Evolutionary conservation across 2,888 invertebrate genomes (phyloP).

Genomic region (Morinoia aosen): DNA sequence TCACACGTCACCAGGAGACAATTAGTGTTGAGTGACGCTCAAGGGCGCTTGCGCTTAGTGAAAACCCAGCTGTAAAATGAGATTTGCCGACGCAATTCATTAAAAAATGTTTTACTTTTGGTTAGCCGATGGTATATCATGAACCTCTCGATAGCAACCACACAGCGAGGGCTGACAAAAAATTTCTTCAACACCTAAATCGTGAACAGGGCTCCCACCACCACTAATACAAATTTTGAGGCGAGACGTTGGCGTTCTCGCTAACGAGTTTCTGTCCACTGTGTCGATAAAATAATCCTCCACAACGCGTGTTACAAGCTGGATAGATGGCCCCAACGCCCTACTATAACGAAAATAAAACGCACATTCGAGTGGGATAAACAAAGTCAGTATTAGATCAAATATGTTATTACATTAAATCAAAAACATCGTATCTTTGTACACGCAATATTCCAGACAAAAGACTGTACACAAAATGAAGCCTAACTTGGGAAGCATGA

Average conservation of each 20-base stretch:
- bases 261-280: not conserved
- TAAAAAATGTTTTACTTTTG: no score
- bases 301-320: not conserved
- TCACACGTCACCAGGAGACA: no score
- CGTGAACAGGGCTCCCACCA: not conserved
- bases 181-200: no score
- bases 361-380: not conserved
- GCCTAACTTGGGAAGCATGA: not conserved
- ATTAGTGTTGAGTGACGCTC: no score
- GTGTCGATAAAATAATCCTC: not conserved
- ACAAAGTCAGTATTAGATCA: not conserved
- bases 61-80: no score
- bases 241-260: not conserved
- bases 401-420: not conserved
- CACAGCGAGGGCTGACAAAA: no score
- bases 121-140: no score
- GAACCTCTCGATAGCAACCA: no score
- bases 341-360: not conserved
- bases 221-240: not conserved
- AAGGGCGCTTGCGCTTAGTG: no score
- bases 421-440: not conserved
- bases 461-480: not conserved
- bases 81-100: no score
- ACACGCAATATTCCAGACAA: not conserved
- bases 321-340: not conserved